Percentiles rank a stretch among this genome's conserved stretches.
Evolutionary conservation across 2,113 vertebrate genomes (phyloP).

Genomic region (Reinhardtius hippoglossoides): DNA sequence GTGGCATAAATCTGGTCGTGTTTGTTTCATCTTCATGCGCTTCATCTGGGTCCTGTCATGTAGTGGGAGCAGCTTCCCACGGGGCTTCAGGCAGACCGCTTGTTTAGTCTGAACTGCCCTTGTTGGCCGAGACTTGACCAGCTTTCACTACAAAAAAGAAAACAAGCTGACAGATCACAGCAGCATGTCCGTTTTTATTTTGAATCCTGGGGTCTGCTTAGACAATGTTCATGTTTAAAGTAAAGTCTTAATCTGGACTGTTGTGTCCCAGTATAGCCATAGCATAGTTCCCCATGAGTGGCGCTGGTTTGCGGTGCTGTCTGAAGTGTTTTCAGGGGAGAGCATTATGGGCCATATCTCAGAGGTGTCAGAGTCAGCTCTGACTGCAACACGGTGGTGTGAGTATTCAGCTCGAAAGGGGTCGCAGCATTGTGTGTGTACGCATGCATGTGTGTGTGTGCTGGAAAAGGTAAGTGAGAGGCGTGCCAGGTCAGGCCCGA

Average conservation of each 20-base stretch:
- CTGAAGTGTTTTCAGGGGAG: slow-evolving; percentile 45
- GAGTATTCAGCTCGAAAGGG: slow-evolving; percentile 30
- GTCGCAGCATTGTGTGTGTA: background rate
- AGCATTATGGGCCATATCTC: slow-evolving; percentile 39
- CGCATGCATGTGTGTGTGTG: background rate
- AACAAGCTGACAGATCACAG: slow-evolving; percentile 39
- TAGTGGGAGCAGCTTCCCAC: slow-evolving; percentile 22
- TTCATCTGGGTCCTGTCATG: slow-evolving; percentile 44
- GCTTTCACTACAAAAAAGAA: slow-evolving; percentile 12
- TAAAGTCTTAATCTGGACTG: slow-evolving; percentile 42
- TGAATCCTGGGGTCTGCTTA: slow-evolving; percentile 34
- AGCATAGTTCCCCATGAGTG: slow-evolving; percentile 68
- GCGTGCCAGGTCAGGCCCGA: slow-evolving; percentile 51
- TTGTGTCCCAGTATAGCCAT: slow-evolving; percentile 50
- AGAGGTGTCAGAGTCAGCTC: slow-evolving; percentile 35
- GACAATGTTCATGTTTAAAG: slow-evolving; percentile 55
- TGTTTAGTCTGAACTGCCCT: slow-evolving; percentile 71
- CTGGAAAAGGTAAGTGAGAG: slow-evolving; percentile 15
- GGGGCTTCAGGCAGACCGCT: slow-evolving; percentile 51
- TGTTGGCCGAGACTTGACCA: slow-evolving; percentile 25
- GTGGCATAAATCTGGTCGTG: slow-evolving; percentile 22
- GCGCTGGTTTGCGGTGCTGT: slow-evolving; percentile 45
- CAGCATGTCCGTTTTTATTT: slow-evolving; percentile 56
- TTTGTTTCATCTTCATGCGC: slow-evolving; percentile 43
- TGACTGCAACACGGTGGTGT: slow-evolving; percentile 43